phyloP scores from a whole-genome alignment of 1,140 invertebrate genomes.

The Gryllus bimaculatus region DNA sequence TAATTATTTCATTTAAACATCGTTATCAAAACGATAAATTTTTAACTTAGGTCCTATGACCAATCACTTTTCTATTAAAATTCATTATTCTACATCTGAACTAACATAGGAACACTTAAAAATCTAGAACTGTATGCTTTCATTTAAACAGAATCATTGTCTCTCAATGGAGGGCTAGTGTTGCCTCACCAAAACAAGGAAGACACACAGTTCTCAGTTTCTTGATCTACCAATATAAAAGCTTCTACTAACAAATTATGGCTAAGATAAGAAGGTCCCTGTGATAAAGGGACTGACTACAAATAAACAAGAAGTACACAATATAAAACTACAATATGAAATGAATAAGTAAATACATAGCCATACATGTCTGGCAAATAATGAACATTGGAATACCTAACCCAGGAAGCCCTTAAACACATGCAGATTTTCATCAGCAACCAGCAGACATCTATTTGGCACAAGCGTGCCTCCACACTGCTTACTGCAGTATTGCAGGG shows the following conservation, averaged over 20 bases:
- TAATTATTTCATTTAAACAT: conserved; percentile 10
- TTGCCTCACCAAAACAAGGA: conserved; percentile 15
- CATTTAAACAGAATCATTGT: conserved; percentile 9
- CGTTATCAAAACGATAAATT: conserved; percentile 15
- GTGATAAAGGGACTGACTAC: conserved; percentile 15
- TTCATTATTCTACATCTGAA: conserved; percentile 11
- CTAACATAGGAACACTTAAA: conserved; percentile 20
- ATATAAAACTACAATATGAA: conserved; percentile 18
- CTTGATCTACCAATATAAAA: conserved; percentile 18
- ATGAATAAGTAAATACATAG: conserved; percentile 19
- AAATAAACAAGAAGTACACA: conserved; percentile 18
- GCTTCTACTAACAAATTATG: conserved; percentile 21
- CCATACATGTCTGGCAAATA: conserved; percentile 11
- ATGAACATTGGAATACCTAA: not conserved
- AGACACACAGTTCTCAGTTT: conserved; percentile 20
- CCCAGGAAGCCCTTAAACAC: conserved; percentile 14
- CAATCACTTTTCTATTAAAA: conserved; percentile 16
- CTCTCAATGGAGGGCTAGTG: not conserved
- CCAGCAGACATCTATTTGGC: not conserved
- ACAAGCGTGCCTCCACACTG: not conserved
- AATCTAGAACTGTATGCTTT: conserved; percentile 20
- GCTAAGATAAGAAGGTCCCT: conserved; percentile 12
- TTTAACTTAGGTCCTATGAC: conserved; percentile 14
- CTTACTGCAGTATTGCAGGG: conserved; percentile 4
- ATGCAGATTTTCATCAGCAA: conserved; percentile 7